Evolutionary conservation across 2,113 vertebrate species (phyloP).

Genomic region (Megaceryle torquata): DNA sequence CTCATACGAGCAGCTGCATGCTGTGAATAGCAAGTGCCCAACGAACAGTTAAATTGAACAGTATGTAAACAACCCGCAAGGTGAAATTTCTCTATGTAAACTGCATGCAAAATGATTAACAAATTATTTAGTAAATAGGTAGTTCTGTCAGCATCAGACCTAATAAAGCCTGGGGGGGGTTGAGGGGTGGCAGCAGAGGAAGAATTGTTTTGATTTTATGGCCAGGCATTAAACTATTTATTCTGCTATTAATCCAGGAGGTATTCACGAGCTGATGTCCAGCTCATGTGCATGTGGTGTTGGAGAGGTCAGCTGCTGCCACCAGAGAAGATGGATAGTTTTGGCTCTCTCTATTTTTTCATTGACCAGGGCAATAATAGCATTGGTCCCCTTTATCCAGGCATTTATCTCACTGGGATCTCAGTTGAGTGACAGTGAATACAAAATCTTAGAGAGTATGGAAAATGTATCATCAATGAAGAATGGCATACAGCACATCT

Average conservation of each 20-base stretch:
- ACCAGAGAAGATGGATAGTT: not conserved
- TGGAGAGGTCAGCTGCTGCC: not conserved
- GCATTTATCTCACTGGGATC: not conserved
- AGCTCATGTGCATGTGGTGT: not conserved
- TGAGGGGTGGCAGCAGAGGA: not conserved
- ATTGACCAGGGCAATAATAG: not conserved
- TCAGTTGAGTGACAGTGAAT: not conserved
- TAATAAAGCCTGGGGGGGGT: not conserved
- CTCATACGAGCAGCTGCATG: not conserved
- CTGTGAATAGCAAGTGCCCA: constrained; percentile 22
- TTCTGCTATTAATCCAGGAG: not conserved
- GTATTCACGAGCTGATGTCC: not conserved
- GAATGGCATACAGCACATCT: not conserved
- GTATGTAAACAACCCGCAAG: not conserved
- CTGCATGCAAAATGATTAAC: not conserved
- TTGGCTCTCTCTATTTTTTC: not conserved
- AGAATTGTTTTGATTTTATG: not conserved
- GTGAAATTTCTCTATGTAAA: constrained; percentile 15
- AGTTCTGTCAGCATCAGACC: not conserved
- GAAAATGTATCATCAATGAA: not conserved
- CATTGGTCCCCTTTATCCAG: not conserved
- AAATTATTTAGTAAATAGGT: not conserved
- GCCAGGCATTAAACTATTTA: not conserved
- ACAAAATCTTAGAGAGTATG: not conserved
- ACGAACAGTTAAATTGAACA: constrained; percentile 6